These are phyloP conservation scores for Hyperopisus bebe DNA, from an alignment of 2,113 vertebrate genomes.

Conservation along the genomic window DNA sequence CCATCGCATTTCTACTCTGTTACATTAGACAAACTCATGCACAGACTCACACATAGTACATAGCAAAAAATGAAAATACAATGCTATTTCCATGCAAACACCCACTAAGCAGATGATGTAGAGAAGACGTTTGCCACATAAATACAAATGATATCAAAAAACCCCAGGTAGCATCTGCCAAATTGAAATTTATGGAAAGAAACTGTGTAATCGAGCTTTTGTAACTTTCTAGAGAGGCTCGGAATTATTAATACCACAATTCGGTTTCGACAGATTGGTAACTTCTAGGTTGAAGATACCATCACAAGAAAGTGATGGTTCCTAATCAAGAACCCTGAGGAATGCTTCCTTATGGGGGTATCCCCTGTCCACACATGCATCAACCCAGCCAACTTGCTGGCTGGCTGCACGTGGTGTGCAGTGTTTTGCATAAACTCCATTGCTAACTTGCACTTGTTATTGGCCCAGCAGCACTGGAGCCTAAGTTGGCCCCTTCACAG, in stretches of 20 bases:
- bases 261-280: background rate
- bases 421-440: background rate
- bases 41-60: conserved; percentile 25
- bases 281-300: background rate
- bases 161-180: background rate
- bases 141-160: background rate
- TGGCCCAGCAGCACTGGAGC: background rate
- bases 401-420: background rate
- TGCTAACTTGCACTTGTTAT: background rate
- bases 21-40: background rate
- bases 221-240: background rate
- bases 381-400: background rate
- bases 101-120: background rate
- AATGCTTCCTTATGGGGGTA: background rate
- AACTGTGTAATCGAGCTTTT: background rate
- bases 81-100: background rate
- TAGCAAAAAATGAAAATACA: background rate
- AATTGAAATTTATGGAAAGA: background rate
- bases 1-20: background rate
- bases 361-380: background rate
- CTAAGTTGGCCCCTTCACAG: background rate
- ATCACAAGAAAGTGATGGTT: background rate
- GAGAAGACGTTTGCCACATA: background rate
- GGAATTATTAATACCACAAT: background rate
- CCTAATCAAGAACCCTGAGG: background rate